A percentile compares a stretch with the other conserved stretches of the same genome.
phyloP scores from a whole-genome alignment of 2,113 vertebrate genomes.

The Hypocryptadius cinnamomeus region DNA sequence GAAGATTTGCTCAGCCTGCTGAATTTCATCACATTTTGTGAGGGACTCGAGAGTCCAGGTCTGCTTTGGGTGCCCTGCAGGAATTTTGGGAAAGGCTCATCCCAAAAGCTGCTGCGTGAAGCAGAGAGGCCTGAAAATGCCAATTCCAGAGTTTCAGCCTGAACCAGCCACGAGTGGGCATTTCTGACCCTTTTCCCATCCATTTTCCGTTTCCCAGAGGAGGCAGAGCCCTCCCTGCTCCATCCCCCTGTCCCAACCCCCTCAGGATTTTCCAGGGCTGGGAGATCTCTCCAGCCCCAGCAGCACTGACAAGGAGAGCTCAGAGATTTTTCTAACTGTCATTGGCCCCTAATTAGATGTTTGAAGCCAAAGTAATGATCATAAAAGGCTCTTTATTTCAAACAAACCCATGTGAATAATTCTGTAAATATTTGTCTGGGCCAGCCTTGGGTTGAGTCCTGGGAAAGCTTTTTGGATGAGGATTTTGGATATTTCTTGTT shows the following conservation, averaged over 20 bases:
- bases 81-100: neutral
- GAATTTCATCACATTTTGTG: accelerated
- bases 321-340: neutral
- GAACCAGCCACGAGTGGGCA: accelerated
- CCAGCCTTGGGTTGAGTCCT: conserved; percentile 1
- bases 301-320: neutral
- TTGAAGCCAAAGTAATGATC: conserved; percentile 29
- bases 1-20: neutral
- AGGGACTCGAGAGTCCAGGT: accelerated
- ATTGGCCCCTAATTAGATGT: conserved; percentile 10
- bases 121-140: neutral
- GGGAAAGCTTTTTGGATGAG: conserved; percentile 48
- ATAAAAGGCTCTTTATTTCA: conserved; percentile 50
- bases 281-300: neutral
- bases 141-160: accelerated
- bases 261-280: neutral
- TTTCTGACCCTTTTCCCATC: neutral
- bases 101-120: neutral
- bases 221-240: neutral
- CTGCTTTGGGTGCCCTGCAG: accelerated
- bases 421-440: conserved; percentile 56
- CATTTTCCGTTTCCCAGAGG: neutral
- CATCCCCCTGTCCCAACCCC: accelerated
- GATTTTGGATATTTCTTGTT: neutral
- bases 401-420: conserved; percentile 54